Conservation (phyloP, 1,140 invertebrate genomes). For the Macrotrachela quadricornifera region DNA sequence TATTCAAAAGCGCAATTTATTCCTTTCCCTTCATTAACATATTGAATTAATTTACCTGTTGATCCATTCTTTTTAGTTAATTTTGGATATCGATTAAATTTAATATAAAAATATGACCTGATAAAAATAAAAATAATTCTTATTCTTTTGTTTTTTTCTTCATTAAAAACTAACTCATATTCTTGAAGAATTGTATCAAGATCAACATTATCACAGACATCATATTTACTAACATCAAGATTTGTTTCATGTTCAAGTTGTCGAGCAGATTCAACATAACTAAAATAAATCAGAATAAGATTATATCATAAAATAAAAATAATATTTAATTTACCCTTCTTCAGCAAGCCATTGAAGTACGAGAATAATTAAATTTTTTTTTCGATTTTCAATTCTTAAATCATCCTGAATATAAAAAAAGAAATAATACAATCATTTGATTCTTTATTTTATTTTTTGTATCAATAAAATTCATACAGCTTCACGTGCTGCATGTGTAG, state of each 20-base stretch:
- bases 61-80: slow-evolving; percentile 39
- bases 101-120: slow-evolving; percentile 50
- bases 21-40: too few relatives aligned
- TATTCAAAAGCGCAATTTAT: too few relatives aligned
- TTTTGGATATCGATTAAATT: slow-evolving; percentile 62
- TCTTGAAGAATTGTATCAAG: slow-evolving; percentile 63
- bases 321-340: slow-evolving; percentile 40
- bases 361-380: slow-evolving; percentile 51
- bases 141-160: too few relatives aligned
- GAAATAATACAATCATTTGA: too few relatives aligned
- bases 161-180: slow-evolving; percentile 36
- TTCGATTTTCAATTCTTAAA: slow-evolving; percentile 39
- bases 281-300: slow-evolving; percentile 12
- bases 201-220: slow-evolving; percentile 72
- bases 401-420: slow-evolving; percentile 18
- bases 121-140: too few relatives aligned
- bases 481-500: too few relatives aligned
- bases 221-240: slow-evolving; percentile 41
- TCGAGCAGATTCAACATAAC: slow-evolving; percentile 40
- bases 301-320: too few relatives aligned
- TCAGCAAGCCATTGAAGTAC: slow-evolving; percentile 49
- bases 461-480: too few relatives aligned
- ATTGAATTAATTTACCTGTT: slow-evolving; percentile 17
- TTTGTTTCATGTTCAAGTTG: slow-evolving; percentile 43
- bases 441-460: too few relatives aligned